Evolutionary conservation across 1,140 invertebrate species (phyloP).

Genomic region (Pollicipes pollicipes): DNA sequence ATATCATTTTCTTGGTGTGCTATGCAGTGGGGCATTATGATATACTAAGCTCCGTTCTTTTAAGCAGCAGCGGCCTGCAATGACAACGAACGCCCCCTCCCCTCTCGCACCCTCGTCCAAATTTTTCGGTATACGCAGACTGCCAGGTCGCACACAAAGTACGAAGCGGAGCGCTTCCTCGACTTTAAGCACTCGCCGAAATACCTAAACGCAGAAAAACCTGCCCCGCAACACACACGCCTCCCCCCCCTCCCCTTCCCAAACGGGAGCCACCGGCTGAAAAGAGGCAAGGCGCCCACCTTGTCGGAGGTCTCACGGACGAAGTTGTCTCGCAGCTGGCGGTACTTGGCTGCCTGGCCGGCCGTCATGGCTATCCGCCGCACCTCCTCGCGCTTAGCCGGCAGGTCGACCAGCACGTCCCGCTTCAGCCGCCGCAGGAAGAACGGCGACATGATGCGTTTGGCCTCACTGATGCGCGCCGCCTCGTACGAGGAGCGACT

Average conservation of each 20-base stretch:
- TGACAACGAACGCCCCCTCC: no score
- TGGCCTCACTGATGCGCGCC: slow-evolving; percentile 76
- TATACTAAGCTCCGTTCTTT: no score
- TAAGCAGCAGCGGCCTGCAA: no score
- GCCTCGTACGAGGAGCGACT: slow-evolving; percentile 52
- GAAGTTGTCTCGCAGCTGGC: slow-evolving; percentile 15
- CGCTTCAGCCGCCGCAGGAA: slow-evolving; percentile 73
- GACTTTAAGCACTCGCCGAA: no score
- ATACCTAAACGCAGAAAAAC: no score
- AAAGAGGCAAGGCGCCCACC: no score
- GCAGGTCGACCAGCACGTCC: slow-evolving; percentile 45
- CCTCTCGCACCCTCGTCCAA: no score
- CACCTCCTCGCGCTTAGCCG: slow-evolving; percentile 31
- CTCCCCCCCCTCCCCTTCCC: slow-evolving; percentile 14
- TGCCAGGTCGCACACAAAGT: no score
- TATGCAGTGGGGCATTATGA: no score
- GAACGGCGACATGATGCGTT: slow-evolving; percentile 90
- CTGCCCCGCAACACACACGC: slow-evolving; percentile 1
- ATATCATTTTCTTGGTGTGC: neutral
- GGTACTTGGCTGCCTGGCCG: slow-evolving; percentile 31
- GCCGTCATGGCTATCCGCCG: slow-evolving; percentile 27
- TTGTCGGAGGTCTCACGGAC: slow-evolving; percentile 12
- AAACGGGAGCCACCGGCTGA: no score
- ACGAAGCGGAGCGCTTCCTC: no score
- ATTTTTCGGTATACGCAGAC: no score